Base-by-base conservation (phyloP, 2,797 vertebrate genomes). In the Molothrus aeneus region DNA sequence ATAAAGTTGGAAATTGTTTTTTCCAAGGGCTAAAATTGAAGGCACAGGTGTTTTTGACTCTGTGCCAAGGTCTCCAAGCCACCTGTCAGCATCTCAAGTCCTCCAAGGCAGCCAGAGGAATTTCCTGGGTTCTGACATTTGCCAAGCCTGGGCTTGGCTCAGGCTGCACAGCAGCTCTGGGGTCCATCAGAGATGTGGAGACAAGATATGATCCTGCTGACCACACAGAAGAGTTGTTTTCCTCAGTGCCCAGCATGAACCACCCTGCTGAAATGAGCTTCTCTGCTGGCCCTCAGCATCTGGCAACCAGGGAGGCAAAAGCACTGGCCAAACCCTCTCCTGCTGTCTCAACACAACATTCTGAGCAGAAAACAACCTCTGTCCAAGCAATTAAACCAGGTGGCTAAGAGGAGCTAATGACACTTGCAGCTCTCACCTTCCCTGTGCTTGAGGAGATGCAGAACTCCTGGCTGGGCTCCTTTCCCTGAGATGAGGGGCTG, bases 261-360 rank as follows among this genome's bases (percentile, higher is more conserved):
- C 31, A 66, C 6, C 7, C 28, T 1, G 2, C 34, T 84, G 74
- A 26, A 63, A 72, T 22, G 40, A 79, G 17, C 50, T 54, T 72
- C 34, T 48, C 10, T 65, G 4, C 45, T 42, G 42, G 21, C n/a
- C 47, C 38, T 83, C 24, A 56, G 24, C 43, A 31, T 38, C n/a
- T 65, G 40, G 22, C 13, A 34, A 17, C 7, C 7, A 13, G 45
- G 6, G 32, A 50, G 25, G 25, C 10, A 84, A 61, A 78, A 61
- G 7, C 28, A 3, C 11, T 51, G 38, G 6, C 38, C 69, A 72
- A 65, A 31, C 19, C 45, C 42, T 68, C 0, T 0, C 9, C n/a
- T 3, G 3, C 47, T 48, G 28, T 34, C 79, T 60, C 32, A 1
- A 24, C 29, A 53, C 0, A 1, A 3, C 8, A 18, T 21, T 91